These are phyloP conservation scores for Diplazon laetatorius DNA, from an alignment of 2,888 invertebrate genomes.

Conservation along the genomic window DNA sequence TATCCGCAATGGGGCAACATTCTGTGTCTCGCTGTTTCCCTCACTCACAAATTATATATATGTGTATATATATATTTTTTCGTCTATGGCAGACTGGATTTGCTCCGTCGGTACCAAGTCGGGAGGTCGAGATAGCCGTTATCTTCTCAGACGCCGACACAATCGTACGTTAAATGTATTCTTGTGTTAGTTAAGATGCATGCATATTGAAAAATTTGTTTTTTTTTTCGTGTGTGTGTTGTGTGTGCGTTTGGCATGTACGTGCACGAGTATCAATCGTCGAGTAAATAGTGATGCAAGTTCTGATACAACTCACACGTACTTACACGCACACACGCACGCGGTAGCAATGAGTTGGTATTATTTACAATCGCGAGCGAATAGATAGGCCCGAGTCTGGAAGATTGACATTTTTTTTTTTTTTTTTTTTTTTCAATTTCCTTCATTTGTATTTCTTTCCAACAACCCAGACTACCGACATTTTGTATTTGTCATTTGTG, in stretches of 20 bases:
- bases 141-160: conserved; percentile 52
- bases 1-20: conserved; percentile 56
- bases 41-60: too few relatives aligned
- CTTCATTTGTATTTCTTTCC: too few relatives aligned
- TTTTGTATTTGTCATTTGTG: not conserved
- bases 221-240: not conserved
- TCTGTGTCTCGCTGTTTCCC: conserved; percentile 24
- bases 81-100: conserved; percentile 17
- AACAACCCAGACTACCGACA: not conserved
- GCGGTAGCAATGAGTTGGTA: too few relatives aligned
- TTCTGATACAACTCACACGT: not conserved
- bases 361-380: not conserved
- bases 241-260: conserved; percentile 4
- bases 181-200: not conserved
- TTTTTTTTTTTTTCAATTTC: too few relatives aligned
- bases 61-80: too few relatives aligned
- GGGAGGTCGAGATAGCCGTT: conserved; percentile 67
- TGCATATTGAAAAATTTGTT: conserved; percentile 1
- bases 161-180: conserved; percentile 28
- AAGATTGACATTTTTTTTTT: too few relatives aligned
- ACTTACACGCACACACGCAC: too few relatives aligned
- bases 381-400: conserved; percentile 15
- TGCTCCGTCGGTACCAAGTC: conserved; percentile 58
- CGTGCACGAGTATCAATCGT: conserved; percentile 2
- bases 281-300: conserved; percentile 4